Evolutionary conservation across 2,888 invertebrate genomes (phyloP), one percentile per base, ranked within the genome.

Genomic region (Automeris io): DNA sequence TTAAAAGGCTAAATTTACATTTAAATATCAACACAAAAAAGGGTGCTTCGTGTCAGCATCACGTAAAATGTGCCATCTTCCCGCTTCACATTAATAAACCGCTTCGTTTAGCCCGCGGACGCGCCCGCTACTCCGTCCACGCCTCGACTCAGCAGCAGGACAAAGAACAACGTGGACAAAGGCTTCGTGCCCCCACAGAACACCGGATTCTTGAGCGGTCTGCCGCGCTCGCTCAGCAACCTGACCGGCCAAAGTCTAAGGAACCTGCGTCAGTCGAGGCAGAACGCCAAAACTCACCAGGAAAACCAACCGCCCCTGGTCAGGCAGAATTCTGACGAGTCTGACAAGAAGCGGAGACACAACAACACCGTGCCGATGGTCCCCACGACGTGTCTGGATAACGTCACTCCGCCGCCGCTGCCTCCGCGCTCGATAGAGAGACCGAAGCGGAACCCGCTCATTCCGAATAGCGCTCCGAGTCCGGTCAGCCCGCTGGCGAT

Each of bases 151-250:
- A 41, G 41, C 46, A 16, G 45, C 0, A 39, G 60, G 2, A 49
- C 49, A 32, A 65, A 55, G 38, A 46, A 43, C 39, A 54, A 40
- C 40, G 46, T 37, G 16, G 64, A 57, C 39, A 62, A 64, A 47
- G 53, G 42, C 29, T 52, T 45, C 39, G 42, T 49, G 0, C 57
- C 60, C 2, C 40, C 48, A 3, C 64, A 50, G 23, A 57, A 65
- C 56, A 59, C 67, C 13, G 72, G 83, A 43, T 86, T 87, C 65
- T 75, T 87, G 1, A 74, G 74, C 64, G 83, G 79, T 0, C 64
- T 87, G 6, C 87, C 87, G 1, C 50, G 87, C 1, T 85, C 86
- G 0, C 67, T 87, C 3, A 81, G 80, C 67, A 86, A 83, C 57
- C 70, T 87, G 11, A 87, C 87, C 12, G 83, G 85, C 1, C 87